Evolutionary conservation across 2,113 vertebrate species (phyloP).

Genomic region (Bufo gargarizans): DNA sequence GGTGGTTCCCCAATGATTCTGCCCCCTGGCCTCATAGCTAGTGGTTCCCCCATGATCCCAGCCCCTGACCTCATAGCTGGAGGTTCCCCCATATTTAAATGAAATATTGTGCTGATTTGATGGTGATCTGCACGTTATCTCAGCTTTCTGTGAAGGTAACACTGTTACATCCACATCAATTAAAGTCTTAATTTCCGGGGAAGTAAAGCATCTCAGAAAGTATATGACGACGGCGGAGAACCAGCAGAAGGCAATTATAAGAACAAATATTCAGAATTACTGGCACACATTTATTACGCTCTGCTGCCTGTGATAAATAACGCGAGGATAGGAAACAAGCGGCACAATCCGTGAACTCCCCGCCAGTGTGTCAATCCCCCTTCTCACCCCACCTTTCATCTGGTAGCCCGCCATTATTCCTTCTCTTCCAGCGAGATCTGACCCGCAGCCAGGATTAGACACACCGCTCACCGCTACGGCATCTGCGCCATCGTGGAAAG

Average conservation of each 20-base stretch:
- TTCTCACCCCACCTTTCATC: constrained; percentile 13
- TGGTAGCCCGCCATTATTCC: neutral
- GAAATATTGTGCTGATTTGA: neutral
- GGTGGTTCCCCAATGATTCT: too few relatives aligned
- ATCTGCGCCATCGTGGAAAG: neutral
- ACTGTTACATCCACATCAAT: constrained; percentile 11
- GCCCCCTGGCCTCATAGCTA: too few relatives aligned
- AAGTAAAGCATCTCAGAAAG: neutral
- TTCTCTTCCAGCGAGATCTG: neutral
- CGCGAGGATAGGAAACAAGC: neutral
- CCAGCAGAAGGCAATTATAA: constrained; percentile 21
- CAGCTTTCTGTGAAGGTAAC: neutral
- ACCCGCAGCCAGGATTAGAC: constrained; percentile 13
- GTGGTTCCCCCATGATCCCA: too few relatives aligned
- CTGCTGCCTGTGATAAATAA: neutral
- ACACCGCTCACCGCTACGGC: neutral
- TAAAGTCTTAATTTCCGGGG: constrained; percentile 32
- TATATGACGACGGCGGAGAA: neutral
- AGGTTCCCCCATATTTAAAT: neutral
- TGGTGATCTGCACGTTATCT: neutral
- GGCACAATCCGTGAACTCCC: neutral
- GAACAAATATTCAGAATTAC: constrained; percentile 14
- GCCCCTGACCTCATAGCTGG: too few relatives aligned
- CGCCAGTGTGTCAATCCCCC: neutral
- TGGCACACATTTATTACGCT: constrained; percentile 9